These are phyloP conservation scores for Piliocolobus tephrosceles DNA, from an alignment of 2,113 vertebrate genomes.

Conservation along the genomic window DNA sequence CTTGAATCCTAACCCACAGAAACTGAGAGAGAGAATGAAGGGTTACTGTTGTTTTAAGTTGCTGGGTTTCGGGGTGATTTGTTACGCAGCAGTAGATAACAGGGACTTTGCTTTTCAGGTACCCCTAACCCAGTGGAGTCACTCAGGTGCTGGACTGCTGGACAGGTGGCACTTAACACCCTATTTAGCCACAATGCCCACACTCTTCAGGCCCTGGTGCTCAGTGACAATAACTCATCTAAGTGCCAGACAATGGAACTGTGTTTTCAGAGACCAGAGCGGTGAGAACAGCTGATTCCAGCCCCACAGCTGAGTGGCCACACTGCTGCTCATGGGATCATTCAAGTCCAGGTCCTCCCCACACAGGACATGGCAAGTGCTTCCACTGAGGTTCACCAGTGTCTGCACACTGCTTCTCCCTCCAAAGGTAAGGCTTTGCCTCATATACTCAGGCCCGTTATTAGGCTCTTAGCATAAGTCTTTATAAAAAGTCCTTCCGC, in stretches of 20 bases:
- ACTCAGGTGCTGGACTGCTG: not conserved
- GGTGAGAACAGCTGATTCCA: not conserved
- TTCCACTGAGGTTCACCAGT: not conserved
- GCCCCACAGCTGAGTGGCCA: not conserved
- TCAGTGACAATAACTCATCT: not conserved
- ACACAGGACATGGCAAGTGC: fast-evolving
- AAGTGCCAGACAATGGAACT: no score
- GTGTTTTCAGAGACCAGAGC: not conserved
- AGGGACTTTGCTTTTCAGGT: not conserved
- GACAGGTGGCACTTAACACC: not conserved
- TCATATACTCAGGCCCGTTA: fast-evolving
- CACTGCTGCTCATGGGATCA: fast-evolving
- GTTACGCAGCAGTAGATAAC: fast-evolving
- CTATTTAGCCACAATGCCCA: not conserved
- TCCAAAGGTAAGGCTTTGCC: not conserved
- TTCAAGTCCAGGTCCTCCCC: no score
- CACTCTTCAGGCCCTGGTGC: not conserved
- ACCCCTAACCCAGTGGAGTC: not conserved
- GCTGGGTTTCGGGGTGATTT: not conserved
- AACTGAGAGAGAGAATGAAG: fast-evolving
- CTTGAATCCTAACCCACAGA: not conserved
- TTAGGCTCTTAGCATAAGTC: not conserved
- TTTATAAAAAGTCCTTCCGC: not conserved
- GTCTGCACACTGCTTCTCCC: fast-evolving
- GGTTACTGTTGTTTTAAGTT: not conserved